Percentiles rank a stretch among this genome's conserved stretches.
Evolutionary conservation across 2,888 invertebrate species (phyloP).

Genomic region (Caenorhabditis japonica): DNA sequence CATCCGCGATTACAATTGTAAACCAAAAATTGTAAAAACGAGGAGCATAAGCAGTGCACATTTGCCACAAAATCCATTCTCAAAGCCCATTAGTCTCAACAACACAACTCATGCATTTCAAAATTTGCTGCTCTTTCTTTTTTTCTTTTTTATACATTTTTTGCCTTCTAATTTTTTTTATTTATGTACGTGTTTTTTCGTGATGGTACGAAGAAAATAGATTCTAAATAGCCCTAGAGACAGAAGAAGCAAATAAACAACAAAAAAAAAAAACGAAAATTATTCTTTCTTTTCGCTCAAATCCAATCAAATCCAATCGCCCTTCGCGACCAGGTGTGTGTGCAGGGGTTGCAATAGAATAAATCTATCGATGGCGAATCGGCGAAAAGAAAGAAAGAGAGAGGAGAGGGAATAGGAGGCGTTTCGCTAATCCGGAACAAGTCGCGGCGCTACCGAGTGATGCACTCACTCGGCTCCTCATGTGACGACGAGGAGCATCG

Average conservation of each 20-base stretch:
- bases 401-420: too few species aligned
- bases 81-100: constrained; percentile 40
- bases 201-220: too few species aligned
- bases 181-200: constrained; percentile 29
- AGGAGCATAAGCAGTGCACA: too few species aligned
- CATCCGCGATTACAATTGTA: too few species aligned
- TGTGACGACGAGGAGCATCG: constrained; percentile 43
- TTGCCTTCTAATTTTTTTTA: constrained; percentile 27
- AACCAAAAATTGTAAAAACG: too few species aligned
- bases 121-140: constrained; percentile 44
- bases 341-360: constrained; percentile 17
- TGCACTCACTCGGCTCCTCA: constrained; percentile 40
- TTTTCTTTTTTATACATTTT: constrained; percentile 20
- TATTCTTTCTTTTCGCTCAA: not conserved
- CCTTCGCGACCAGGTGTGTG: constrained; percentile 39
- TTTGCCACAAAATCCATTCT: constrained; percentile 42
- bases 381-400: too few species aligned
- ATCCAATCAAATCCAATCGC: constrained; percentile 26
- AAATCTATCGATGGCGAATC: constrained; percentile 34
- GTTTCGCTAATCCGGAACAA: constrained; percentile 44
- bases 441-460: too few species aligned
- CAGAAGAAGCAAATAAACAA: too few species aligned
- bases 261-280: too few species aligned
- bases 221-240: too few species aligned
- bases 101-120: constrained; percentile 47